Conservation (phyloP, 2,113 vertebrate genomes). For the Tenrec ecaudatus region DNA sequence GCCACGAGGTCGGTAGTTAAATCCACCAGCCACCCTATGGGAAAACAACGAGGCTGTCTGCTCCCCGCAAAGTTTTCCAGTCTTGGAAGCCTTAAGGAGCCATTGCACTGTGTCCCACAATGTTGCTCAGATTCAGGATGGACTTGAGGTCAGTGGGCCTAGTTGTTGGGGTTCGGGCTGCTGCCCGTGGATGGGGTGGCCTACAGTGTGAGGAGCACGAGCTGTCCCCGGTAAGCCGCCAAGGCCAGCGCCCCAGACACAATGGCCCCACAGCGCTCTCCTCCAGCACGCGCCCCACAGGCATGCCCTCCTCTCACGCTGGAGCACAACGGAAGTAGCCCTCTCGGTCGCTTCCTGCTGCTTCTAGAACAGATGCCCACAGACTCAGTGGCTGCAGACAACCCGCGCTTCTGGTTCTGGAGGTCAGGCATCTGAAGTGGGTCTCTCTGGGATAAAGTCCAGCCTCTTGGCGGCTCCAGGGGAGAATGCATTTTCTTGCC, state of each 20-base stretch:
- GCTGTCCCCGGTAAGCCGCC: neutral
- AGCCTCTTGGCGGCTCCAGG: neutral
- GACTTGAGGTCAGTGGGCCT: no score
- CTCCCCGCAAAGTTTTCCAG: no score
- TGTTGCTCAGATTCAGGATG: no score
- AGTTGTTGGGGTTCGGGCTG: no score
- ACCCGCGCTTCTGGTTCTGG: neutral
- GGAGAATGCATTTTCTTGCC: neutral
- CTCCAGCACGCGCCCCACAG: neutral
- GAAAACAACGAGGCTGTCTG: no score
- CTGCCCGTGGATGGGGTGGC: no score
- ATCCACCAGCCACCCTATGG: no score
- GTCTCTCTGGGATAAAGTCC: neutral
- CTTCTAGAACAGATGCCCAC: neutral
- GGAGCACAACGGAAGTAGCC: no score
- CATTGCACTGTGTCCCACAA: no score
- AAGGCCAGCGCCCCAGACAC: rapidly evolving
- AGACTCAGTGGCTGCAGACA: neutral
- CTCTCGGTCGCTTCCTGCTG: neutral
- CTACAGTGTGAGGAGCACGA: neutral
- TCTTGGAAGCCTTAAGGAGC: no score
- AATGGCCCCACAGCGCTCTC: neutral
- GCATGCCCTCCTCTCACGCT: neutral
- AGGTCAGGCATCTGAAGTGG: neutral
- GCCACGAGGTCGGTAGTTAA: no score